These are phyloP conservation scores for Heliothis virescens DNA, from an alignment of 1,140 invertebrate genomes.

Conservation along the genomic window DNA sequence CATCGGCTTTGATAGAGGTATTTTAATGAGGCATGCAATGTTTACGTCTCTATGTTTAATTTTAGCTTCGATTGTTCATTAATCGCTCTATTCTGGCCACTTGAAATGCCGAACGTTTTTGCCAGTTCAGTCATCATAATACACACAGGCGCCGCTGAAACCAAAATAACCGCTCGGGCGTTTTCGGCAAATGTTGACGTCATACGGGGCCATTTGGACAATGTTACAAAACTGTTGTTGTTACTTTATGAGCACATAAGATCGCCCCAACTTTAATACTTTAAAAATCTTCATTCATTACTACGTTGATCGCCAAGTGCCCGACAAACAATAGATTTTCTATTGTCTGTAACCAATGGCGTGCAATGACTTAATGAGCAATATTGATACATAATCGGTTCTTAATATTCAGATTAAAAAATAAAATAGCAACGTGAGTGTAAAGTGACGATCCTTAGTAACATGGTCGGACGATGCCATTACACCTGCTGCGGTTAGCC, in stretches of 20 bases:
- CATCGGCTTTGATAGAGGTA: slow-evolving; percentile 34
- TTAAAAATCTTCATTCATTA: no score
- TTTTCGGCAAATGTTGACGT: slow-evolving; percentile 70
- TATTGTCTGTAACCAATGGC: no score
- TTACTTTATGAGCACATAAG: slow-evolving; percentile 2
- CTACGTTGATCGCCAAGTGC: no score
- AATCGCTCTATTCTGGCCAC: slow-evolving; percentile 58
- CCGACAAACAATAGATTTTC: no score
- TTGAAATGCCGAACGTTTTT: slow-evolving; percentile 70
- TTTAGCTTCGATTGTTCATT: slow-evolving; percentile 58
- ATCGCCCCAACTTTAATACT: no score
- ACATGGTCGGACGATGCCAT: slow-evolving; percentile 47
- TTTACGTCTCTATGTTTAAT: slow-evolving; percentile 46
- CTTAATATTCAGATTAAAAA: slow-evolving; percentile 3
- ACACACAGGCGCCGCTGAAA: slow-evolving; percentile 57
- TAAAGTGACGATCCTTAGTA: slow-evolving; percentile 21
- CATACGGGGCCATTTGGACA: slow-evolving; percentile 67
- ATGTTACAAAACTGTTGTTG: slow-evolving; percentile 52
- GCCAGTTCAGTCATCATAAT: slow-evolving; percentile 69
- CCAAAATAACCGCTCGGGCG: slow-evolving; percentile 65
- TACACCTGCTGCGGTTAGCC: slow-evolving; percentile 67
- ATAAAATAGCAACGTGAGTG: not conserved
- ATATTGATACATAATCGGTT: not conserved
- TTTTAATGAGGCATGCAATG: slow-evolving; percentile 30
- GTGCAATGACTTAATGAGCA: no score